These are phyloP conservation scores for Diplolepis rosae DNA, from an alignment of 2,888 invertebrate species.

Conservation along the genomic window DNA sequence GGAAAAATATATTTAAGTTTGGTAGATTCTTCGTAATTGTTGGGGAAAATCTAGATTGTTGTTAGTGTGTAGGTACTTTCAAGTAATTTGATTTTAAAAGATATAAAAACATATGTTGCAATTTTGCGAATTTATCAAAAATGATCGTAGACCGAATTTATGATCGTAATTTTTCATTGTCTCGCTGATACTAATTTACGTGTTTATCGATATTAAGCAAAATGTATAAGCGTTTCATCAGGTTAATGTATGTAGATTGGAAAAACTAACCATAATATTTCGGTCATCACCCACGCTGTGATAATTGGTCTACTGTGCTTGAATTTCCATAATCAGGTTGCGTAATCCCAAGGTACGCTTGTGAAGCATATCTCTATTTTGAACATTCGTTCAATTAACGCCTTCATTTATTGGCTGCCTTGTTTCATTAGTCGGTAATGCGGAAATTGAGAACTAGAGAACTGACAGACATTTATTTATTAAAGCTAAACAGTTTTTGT, in stretches of 20 bases:
- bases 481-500: no score
- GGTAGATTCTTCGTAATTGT: no score
- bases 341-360: conserved; percentile 7
- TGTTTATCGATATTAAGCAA: background rate
- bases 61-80: no score
- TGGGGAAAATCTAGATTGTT: no score
- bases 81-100: no score
- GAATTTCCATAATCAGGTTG: conserved; percentile 14
- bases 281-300: background rate
- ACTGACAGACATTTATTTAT: no score
- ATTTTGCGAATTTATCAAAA: no score
- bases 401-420: background rate
- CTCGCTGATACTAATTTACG: background rate
- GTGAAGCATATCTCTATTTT: conserved; percentile 15
- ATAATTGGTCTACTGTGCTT: background rate
- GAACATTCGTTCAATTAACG: conserved; percentile 1
- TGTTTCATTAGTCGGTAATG: background rate
- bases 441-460: background rate
- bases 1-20: no score
- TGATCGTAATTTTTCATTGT: no score
- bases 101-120: no score
- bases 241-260: background rate
- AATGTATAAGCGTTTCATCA: background rate
- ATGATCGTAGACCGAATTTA: no score
- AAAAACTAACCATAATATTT: conserved; percentile 6